Evolutionary conservation across 1,140 invertebrate genomes (phyloP).

Genomic region (Saccostrea glomerata): DNA sequence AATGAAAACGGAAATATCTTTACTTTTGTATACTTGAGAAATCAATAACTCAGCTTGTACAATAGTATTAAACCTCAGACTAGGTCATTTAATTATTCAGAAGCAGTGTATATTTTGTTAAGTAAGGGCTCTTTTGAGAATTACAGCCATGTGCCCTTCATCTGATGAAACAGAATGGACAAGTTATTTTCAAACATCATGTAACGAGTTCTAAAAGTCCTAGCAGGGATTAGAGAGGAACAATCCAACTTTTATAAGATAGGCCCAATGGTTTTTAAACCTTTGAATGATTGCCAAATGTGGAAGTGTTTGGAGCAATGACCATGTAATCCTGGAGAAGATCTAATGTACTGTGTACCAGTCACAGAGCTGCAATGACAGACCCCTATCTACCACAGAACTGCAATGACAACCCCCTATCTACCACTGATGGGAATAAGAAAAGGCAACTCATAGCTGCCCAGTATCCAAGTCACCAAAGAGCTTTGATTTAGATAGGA

Average conservation of each 20-base stretch:
- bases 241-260: conserved; percentile 35
- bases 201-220: conserved; percentile 10
- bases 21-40: background rate
- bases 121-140: background rate
- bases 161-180: conserved; percentile 8
- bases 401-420: background rate
- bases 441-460: background rate
- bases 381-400: background rate
- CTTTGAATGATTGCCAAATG: conserved; percentile 15
- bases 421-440: background rate
- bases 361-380: background rate
- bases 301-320: conserved; percentile 17
- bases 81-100: conserved; percentile 2
- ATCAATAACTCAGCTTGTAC: conserved; percentile 1
- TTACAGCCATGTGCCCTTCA: background rate
- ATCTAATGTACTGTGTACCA: background rate
- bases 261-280: conserved; percentile 23
- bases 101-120: background rate
- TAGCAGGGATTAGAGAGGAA: conserved; percentile 13
- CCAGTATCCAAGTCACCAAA: conserved; percentile 19
- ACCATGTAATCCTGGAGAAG: background rate
- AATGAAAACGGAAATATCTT: background rate
- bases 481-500: conserved; percentile 25
- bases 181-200: conserved; percentile 7
- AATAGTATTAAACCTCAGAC: background rate